phyloP scores from a whole-genome alignment of 2,888 invertebrate species.

The Spilosoma lubricipeda region DNA sequence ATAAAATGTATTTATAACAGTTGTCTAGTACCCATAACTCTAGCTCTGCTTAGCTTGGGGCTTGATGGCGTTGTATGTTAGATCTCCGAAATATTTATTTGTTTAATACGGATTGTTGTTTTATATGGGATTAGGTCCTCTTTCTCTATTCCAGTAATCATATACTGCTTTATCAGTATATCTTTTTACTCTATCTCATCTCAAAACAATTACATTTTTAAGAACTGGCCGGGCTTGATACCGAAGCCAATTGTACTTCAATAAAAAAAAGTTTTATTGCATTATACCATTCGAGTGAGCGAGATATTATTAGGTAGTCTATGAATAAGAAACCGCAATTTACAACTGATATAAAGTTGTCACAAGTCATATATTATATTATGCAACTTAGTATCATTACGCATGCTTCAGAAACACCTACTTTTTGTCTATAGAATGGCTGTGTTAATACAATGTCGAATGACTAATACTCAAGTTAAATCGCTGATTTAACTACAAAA shows the following conservation, averaged over 20 bases:
- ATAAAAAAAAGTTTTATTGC: background rate
- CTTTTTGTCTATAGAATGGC: background rate
- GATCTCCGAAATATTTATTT: no score
- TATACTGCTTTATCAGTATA: background rate
- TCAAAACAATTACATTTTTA: background rate
- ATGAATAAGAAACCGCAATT: slow-evolving; percentile 43
- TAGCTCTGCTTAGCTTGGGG: no score
- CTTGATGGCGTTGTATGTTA: no score
- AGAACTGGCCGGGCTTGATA: background rate
- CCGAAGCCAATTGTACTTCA: background rate
- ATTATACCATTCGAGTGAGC: background rate
- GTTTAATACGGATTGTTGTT: no score
- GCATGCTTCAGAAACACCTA: background rate
- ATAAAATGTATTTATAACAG: no score
- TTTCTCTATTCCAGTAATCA: background rate
- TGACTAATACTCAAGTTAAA: background rate
- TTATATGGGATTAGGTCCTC: background rate
- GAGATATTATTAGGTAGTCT: slow-evolving; percentile 22
- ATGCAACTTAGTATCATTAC: slow-evolving; percentile 24
- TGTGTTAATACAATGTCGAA: background rate
- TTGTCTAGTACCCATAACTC: no score
- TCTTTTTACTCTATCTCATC: background rate
- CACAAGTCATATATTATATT: slow-evolving; percentile 28
- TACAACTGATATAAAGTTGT: slow-evolving; percentile 26
- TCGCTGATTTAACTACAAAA: background rate